Conservation (phyloP, 2,113 vertebrate genomes). For the Chlorodrepanis virens region DNA sequence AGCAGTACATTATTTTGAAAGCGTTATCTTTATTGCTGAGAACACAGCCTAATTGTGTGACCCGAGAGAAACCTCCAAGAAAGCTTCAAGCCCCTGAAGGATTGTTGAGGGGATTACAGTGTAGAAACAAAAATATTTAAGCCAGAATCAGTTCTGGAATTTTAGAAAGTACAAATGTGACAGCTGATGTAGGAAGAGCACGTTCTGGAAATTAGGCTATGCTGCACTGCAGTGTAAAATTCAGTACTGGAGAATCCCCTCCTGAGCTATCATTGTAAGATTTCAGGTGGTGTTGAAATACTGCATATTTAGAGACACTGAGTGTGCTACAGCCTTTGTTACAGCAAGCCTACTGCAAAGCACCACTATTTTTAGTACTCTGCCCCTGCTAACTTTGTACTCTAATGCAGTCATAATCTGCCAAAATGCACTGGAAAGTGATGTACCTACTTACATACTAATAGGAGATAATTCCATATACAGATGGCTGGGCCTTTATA, state of each 20-base stretch:
- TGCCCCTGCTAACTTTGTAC: background rate
- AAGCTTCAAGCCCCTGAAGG: background rate
- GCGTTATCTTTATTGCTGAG: background rate
- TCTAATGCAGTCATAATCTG: background rate
- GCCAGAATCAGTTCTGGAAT: background rate
- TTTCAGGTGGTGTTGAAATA: background rate
- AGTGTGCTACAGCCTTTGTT: background rate
- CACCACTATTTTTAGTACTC: background rate
- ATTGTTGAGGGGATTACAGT: background rate
- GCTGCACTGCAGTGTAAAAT: background rate
- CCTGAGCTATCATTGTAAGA: background rate
- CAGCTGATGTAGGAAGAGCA: background rate
- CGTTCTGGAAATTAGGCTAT: background rate
- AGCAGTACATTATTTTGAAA: background rate
- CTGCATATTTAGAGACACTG: accelerated
- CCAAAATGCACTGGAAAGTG: background rate
- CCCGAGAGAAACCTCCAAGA: background rate
- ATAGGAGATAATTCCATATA: background rate
- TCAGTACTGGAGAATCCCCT: background rate
- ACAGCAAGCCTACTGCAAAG: background rate
- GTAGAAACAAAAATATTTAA: background rate
- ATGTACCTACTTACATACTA: background rate
- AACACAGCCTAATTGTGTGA: background rate
- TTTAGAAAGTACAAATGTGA: background rate
- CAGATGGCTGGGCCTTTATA: background rate